phyloP scores from a whole-genome alignment of 2,888 invertebrate species.

The Mongoloraphidia duomilia region DNA sequence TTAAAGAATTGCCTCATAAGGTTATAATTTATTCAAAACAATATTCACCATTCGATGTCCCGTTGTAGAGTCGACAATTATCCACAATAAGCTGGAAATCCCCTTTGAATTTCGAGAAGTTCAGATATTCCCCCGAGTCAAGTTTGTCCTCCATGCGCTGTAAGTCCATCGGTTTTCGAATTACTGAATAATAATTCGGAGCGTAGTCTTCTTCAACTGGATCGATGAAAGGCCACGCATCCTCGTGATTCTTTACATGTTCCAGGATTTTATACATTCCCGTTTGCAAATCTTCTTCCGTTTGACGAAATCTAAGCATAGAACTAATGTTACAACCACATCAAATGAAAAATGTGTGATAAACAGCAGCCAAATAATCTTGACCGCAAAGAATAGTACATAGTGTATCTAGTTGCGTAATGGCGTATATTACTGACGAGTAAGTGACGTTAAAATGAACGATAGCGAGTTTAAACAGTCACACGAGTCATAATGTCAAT shows the following conservation, averaged over 20 bases:
- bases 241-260: constrained; percentile 72
- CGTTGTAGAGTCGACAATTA: constrained; percentile 85
- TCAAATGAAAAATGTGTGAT: too few relatives aligned
- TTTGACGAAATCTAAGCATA: constrained; percentile 55
- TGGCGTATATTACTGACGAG: too few relatives aligned
- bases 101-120: constrained; percentile 64
- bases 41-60: constrained; percentile 72
- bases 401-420: too few relatives aligned
- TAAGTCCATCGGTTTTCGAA: constrained; percentile 73
- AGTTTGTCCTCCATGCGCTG: constrained; percentile 77
- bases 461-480: too few relatives aligned
- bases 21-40: neutral
- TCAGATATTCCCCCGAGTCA: constrained; percentile 65
- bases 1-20: neutral
- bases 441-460: too few relatives aligned
- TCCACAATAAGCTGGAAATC: constrained; percentile 88
- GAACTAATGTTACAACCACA: constrained; percentile 5
- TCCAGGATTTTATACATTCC: constrained; percentile 88
- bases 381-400: too few relatives aligned
- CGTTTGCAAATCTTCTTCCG: constrained; percentile 71
- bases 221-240: constrained; percentile 90
- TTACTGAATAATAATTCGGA: constrained; percentile 66
- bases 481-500: too few relatives aligned
- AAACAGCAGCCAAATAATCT: too few relatives aligned
- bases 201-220: constrained; percentile 88